Conservation (phyloP, 2,113 vertebrate genomes). For the Anthoscopus minutus region DNA sequence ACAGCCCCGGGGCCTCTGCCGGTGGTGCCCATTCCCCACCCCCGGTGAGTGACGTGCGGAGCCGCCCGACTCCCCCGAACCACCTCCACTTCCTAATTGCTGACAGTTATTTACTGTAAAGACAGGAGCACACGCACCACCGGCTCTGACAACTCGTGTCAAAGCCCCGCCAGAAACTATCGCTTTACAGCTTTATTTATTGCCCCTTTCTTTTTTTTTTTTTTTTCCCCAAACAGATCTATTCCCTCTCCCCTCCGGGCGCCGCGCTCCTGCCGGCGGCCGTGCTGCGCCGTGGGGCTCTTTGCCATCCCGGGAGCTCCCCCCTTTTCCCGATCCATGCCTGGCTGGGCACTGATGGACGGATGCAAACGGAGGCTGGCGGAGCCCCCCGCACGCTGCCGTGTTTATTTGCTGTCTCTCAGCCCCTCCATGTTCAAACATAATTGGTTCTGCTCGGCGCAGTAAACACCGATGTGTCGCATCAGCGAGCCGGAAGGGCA, state of each 20-base stretch:
- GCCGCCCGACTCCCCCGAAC: background rate
- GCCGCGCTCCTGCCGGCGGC: background rate
- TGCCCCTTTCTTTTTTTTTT: background rate
- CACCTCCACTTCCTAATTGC: constrained; percentile 11
- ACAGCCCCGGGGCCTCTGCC: background rate
- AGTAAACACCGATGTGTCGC: constrained; percentile 19
- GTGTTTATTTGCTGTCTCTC: constrained; percentile 8
- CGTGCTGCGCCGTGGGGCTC: background rate
- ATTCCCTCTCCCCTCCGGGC: background rate
- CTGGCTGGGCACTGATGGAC: constrained; percentile 2
- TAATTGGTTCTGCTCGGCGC: constrained; percentile 57
- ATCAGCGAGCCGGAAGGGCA: background rate
- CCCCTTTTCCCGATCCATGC: background rate
- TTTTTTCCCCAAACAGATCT: background rate
- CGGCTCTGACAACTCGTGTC: constrained; percentile 32
- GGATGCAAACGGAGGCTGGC: background rate
- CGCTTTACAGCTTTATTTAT: constrained; percentile 5
- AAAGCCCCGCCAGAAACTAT: constrained; percentile 5
- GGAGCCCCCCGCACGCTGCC: background rate
- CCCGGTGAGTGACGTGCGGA: background rate
- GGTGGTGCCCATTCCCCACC: background rate
- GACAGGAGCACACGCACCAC: constrained; percentile 13
- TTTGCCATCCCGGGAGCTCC: background rate
- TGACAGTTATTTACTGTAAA: constrained; percentile 36
- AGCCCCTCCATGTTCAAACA: constrained; percentile 33